These are phyloP conservation scores for Cacoxenus indagator DNA, from an alignment of 2,888 invertebrate genomes.

Conservation along the genomic window DNA sequence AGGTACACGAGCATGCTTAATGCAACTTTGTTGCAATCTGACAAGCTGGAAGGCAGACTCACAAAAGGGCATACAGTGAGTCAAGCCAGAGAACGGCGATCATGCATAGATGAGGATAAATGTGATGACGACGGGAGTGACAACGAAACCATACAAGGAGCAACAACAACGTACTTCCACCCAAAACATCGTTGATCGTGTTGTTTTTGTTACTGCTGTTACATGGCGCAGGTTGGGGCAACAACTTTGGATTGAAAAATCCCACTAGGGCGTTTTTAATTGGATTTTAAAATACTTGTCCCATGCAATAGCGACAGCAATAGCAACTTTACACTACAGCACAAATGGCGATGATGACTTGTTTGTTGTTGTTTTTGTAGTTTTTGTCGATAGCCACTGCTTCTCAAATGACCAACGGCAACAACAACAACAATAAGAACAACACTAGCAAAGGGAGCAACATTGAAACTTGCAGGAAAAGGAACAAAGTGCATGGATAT, in stretches of 20 bases:
- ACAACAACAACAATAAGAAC: background rate
- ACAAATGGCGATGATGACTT: too few relatives aligned
- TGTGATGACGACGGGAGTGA: background rate
- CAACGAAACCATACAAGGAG: background rate
- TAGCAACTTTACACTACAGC: too few relatives aligned
- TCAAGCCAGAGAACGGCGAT: too few relatives aligned
- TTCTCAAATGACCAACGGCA: conserved; percentile 3
- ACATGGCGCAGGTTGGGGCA: background rate
- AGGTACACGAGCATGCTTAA: conserved; percentile 42
- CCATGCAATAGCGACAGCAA: conserved; percentile 44
- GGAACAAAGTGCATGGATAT: conserved; percentile 59
- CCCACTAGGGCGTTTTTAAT: conserved; percentile 70
- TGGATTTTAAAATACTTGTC: conserved; percentile 71
- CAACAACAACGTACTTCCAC: conserved; percentile 30
- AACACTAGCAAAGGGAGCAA: background rate
- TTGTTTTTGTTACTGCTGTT: too few relatives aligned
- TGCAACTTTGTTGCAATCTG: conserved; percentile 53
- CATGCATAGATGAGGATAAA: background rate
- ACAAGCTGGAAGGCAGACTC: too few relatives aligned
- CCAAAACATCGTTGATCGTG: background rate
- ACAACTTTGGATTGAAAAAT: conserved; percentile 59
- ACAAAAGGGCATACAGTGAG: too few relatives aligned
- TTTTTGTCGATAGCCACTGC: too few relatives aligned
- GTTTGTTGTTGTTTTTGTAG: too few relatives aligned
- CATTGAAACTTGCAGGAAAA: conserved; percentile 37